phyloP scores from a whole-genome alignment of 2,797 vertebrate genomes.

The Gambusia yucatana region DNA sequence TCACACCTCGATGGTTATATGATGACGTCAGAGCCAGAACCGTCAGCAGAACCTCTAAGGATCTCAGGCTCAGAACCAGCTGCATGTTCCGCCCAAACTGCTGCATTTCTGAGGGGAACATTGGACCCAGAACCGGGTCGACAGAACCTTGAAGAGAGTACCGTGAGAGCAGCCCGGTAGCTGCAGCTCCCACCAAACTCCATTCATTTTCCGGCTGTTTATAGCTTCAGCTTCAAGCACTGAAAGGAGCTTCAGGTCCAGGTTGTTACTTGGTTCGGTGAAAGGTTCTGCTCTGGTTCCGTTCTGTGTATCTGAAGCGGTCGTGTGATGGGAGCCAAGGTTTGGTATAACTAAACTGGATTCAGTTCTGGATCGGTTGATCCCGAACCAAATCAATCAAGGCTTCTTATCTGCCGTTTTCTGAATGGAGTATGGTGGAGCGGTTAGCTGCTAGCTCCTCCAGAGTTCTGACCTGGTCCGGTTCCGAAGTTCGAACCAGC shows the following conservation, averaged over 20 bases:
- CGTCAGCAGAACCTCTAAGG: not conserved
- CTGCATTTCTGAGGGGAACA: not conserved
- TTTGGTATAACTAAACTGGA: not conserved
- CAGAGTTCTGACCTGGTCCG: not conserved
- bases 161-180: not conserved
- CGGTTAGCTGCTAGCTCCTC: slow-evolving; percentile 36
- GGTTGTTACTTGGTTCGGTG: not conserved
- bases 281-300: not conserved
- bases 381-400: not conserved
- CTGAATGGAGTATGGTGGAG: slow-evolving; percentile 5
- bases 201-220: not conserved
- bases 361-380: too few species aligned
- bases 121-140: not conserved
- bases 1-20: not conserved
- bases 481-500: not conserved
- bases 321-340: not conserved
- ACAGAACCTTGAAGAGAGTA: not conserved
- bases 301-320: not conserved
- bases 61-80: not conserved
- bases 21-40: not conserved
- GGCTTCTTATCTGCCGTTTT: not conserved
- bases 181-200: slow-evolving; percentile 1
- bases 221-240: not conserved
- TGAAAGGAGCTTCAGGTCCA: not conserved
- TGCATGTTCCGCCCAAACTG: not conserved